Base-by-base conservation (phyloP, 2,113 vertebrate genomes). In the Lagopus leucura region DNA sequence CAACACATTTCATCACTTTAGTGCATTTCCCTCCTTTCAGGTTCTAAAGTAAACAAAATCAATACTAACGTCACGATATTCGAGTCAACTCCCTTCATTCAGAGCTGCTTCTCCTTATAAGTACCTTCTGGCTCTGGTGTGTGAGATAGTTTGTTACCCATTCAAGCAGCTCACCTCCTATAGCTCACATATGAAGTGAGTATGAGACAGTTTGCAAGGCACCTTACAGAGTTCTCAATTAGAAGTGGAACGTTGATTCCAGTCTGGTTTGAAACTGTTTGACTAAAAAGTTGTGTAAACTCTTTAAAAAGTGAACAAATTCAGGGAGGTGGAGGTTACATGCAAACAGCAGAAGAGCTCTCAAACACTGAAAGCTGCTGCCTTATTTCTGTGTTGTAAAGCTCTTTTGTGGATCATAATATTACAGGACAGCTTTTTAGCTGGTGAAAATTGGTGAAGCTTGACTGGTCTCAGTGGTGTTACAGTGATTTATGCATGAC, bases 31-130 rank as follows among this genome's bases (percentile, higher is more conserved):
- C 42, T 94, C 42, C 70, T 92, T 94, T 86, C 45, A 71, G 64
- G 60, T 90, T 93, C 93, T 92, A 88, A 92, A 93, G 66, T 73
- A 92, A 96, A 94, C 82, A 91, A 84, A 95, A 97, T 97, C 97
- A 96, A 95, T 97, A 95, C 90, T 70, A 65, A 88, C 32, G 36
- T 85, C 89, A 52, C 1, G 12, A 82, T 47, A 61, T 30, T 85
- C 77, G 82, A 86, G 89, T 89, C 89, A 75, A 80, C 86, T 92
- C 72, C 83, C 71, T 93, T 80, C 8, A 3, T 55, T 83, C 73
- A 76, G 89, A 77, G 42, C 52, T 58, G 72, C 87, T 86, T 54
- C 42, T 20, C 36, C 36, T 87, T 63, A 3, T 61, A 87, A 89
- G 34, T 36, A 80, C 43, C 50, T 85, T 66, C 67, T 93, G 87